Base-by-base conservation (phyloP, 2,888 invertebrate species). In the Orthonevra nobilis region DNA sequence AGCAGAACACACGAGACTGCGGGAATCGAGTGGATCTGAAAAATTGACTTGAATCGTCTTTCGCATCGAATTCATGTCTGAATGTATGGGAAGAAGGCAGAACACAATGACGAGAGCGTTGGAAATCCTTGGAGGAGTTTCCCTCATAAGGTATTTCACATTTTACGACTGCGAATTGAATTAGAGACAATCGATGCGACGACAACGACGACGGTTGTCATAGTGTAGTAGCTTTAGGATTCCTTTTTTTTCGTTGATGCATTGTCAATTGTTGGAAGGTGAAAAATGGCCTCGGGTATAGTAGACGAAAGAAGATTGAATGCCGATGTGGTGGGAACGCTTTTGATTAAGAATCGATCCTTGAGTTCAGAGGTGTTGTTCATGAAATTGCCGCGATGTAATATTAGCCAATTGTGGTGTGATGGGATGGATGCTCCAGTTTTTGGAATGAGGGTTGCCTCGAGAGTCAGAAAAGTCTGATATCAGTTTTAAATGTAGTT, bases 31-130 rank as follows among this genome's bases (percentile, higher is more conserved):
- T 32, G 42, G 60, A 50, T 52, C 52, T 48, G 52, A 28, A 52
- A 60, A 61, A 60, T 61, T 70, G 69, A 60, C 52, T 70, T 44
- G 44, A 40, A 70, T 61, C 52, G 50, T 70, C 60, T 60, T 52
- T 42, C 26, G 40, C 26, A 36, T 15, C 20, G 38, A 26, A 42
- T 69, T 42, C 50, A 34, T 69, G 60, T n/a, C n/a, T n/a, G n/a
- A n/a, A n/a, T n/a, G n/a, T n/a, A n/a, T n/a, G n/a, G n/a, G n/a
- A n/a, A 63, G 10, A 19, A 48, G 26, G 34, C 23, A 34, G 5
- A 7, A 9, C 7, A 20, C 46, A 14, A 56, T 19, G 30, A 38
- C 20, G 15, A n/a, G 20, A 6, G 12, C 12, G 17, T 14, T n/a
- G 42, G 40, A 28, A 28, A 15, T 66, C 26, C 36, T 44, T 46